These are phyloP conservation scores for Ichneumon xanthorius DNA, from an alignment of 2,888 invertebrate species.

Conservation along the genomic window DNA sequence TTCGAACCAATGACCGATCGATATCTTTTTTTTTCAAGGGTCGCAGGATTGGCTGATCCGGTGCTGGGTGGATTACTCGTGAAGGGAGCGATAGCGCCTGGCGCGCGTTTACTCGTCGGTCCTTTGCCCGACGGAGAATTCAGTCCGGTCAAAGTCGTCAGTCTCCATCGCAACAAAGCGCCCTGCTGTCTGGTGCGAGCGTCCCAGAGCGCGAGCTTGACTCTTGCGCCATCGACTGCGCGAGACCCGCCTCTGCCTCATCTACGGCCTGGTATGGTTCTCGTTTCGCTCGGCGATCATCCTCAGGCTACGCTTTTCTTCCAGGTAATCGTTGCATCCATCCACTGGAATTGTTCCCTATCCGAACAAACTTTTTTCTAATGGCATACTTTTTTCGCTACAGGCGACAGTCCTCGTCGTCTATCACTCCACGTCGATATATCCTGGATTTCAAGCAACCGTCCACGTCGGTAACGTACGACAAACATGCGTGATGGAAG, in stretches of 20 bases:
- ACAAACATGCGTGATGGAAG: slow-evolving; percentile 96
- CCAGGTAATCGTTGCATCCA: slow-evolving; percentile 82
- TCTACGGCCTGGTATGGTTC: slow-evolving; percentile 94
- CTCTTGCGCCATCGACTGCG: slow-evolving; percentile 87
- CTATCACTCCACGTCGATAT: slow-evolving; percentile 94
- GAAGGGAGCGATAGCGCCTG: slow-evolving; percentile 94
- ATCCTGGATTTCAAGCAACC: slow-evolving; percentile 95
- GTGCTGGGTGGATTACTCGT: slow-evolving; percentile 94
- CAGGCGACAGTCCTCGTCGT: slow-evolving; percentile 95
- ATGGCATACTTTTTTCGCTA: slow-evolving; percentile 77
- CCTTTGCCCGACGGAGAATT: slow-evolving; percentile 93
- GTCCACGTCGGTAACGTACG: slow-evolving; percentile 98
- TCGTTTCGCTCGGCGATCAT: slow-evolving; percentile 87
- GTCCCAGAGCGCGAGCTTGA: slow-evolving; percentile 95
- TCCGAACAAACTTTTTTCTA: background rate
- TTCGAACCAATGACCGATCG: background rate
- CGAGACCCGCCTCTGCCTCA: slow-evolving; percentile 85
- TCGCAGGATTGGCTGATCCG: slow-evolving; percentile 91
- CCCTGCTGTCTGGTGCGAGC: slow-evolving; percentile 95
- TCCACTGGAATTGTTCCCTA: background rate
- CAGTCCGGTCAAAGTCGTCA: slow-evolving; percentile 91
- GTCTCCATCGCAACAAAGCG: slow-evolving; percentile 96
- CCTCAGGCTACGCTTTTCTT: slow-evolving; percentile 86
- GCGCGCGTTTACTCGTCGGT: slow-evolving; percentile 91
- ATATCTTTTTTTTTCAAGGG: slow-evolving; percentile 85